phyloP scores from a whole-genome alignment of 2,888 invertebrate species.

The Apodemia duryi region DNA sequence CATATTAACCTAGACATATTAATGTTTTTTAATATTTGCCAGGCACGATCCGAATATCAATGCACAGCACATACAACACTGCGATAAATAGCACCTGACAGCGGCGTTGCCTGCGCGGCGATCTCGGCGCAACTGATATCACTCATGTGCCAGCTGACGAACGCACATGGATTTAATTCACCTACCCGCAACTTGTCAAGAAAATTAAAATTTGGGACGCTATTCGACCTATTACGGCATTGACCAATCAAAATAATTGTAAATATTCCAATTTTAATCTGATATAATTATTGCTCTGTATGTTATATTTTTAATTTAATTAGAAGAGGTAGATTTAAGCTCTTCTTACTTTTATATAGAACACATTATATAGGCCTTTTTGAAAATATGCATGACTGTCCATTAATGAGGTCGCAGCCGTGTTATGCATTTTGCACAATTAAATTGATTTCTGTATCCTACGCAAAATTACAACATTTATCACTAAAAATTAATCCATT shows the following conservation, averaged over 20 bases:
- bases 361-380: not conserved
- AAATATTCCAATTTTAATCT: not conserved
- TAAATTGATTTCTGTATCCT: too few species aligned
- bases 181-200: constrained; percentile 35
- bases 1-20: constrained; percentile 9
- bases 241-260: constrained; percentile 5
- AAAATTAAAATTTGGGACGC: not conserved
- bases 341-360: constrained; percentile 3
- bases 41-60: constrained; percentile 72
- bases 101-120: constrained; percentile 47
- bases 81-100: constrained; percentile 64
- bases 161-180: constrained; percentile 60
- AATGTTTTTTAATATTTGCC: constrained; percentile 29
- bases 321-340: not conserved
- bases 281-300: not conserved
- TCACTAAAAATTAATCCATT: too few species aligned
- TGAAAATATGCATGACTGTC: too few species aligned
- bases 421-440: too few species aligned
- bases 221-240: not conserved
- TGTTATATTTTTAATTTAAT: not conserved
- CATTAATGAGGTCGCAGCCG: too few species aligned
- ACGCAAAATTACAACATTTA: too few species aligned
- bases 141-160: constrained; percentile 38
- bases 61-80: constrained; percentile 74
- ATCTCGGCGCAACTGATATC: constrained; percentile 41